Percentiles rank a stretch among this genome's conserved stretches.
phyloP scores from a whole-genome alignment of 2,797 vertebrate species.

The Lophius americanus region DNA sequence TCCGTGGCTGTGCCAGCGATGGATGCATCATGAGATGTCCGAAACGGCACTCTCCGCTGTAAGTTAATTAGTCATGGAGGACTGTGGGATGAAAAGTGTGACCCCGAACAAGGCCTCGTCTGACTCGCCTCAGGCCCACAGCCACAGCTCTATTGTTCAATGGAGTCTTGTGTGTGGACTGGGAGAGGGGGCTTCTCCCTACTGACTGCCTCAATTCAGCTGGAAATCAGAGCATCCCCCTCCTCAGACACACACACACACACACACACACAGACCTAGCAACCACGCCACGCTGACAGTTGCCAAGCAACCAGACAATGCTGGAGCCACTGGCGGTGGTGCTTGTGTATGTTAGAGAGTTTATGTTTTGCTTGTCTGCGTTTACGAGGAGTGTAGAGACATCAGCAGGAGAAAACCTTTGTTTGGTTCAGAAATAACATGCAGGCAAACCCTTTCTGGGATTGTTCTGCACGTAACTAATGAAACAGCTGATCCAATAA shows the following conservation, averaged over 20 bases:
- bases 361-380: conserved; percentile 39
- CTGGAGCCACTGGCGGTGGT: conserved; percentile 78
- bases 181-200: conserved; percentile 74
- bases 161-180: conserved; percentile 78
- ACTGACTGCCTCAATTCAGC: conserved; percentile 81
- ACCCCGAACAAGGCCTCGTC: conserved; percentile 81
- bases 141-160: conserved; percentile 82
- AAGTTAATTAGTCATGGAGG: conserved; percentile 83
- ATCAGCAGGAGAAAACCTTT: conserved; percentile 33
- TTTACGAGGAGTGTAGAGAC: conserved; percentile 52
- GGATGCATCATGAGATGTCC: conserved; percentile 75
- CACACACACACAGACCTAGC: conserved; percentile 70
- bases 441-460: conserved; percentile 2
- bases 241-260: conserved; percentile 16
- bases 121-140: conserved; percentile 78
- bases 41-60: conserved; percentile 71
- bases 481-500: conserved; percentile 12
- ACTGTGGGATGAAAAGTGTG: conserved; percentile 76
- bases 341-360: conserved; percentile 57
- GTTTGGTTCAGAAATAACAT: conserved; percentile 9
- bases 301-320: conserved; percentile 85
- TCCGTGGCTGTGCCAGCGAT: conserved; percentile 60
- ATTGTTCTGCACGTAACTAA: conserved; percentile 3
- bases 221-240: conserved; percentile 81
- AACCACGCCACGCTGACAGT: conserved; percentile 85